phyloP scores from a whole-genome alignment of 2,797 vertebrate species.

The Manis crassicaudata region DNA sequence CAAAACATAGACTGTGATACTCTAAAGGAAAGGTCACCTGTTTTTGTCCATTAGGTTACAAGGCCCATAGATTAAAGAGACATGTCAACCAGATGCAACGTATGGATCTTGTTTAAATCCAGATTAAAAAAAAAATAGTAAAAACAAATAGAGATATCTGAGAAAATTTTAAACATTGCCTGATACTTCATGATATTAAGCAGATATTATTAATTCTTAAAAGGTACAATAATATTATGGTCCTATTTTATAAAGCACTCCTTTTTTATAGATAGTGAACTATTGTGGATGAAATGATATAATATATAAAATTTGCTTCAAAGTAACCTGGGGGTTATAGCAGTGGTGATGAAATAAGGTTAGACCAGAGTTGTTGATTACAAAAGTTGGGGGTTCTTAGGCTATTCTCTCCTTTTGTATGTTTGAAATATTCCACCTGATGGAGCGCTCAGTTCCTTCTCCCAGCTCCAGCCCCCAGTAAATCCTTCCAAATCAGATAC shows the following conservation, averaged over 20 bases:
- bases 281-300: background rate
- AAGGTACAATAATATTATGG: background rate
- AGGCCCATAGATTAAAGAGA: background rate
- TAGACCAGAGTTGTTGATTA: background rate
- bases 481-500: background rate
- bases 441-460: background rate
- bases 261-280: background rate
- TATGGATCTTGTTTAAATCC: background rate
- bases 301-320: background rate
- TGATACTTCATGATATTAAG: background rate
- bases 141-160: background rate
- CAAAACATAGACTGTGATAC: background rate
- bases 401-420: background rate
- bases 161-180: background rate
- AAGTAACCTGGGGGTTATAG: background rate
- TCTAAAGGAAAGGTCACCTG: background rate
- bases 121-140: background rate
- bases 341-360: background rate
- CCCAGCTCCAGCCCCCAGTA: background rate
- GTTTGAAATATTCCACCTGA: background rate
- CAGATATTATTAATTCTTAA: background rate
- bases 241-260: background rate
- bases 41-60: slow-evolving; percentile 26
- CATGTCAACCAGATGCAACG: background rate
- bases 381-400: background rate